phyloP scores from a whole-genome alignment of 2,113 vertebrate species.

The Chinchilla lanigera region DNA sequence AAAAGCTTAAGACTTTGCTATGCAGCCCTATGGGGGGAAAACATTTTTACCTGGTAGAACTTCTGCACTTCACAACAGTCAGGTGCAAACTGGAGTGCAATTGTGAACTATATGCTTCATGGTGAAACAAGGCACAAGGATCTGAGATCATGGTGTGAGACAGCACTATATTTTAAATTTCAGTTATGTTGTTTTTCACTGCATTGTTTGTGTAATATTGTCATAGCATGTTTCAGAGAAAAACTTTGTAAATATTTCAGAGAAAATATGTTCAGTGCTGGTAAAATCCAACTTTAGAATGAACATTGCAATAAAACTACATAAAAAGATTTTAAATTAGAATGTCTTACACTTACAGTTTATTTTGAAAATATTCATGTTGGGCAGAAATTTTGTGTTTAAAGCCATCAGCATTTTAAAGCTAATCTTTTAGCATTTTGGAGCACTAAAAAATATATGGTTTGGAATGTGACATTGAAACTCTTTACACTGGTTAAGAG shows the following conservation, averaged over 20 bases:
- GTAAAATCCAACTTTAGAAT: neutral
- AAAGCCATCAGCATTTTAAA: neutral
- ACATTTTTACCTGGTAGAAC: neutral
- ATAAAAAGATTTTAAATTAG: neutral
- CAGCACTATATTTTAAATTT: neutral
- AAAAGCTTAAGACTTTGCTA: neutral
- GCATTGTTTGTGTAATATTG: neutral
- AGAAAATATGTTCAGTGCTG: neutral
- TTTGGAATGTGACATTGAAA: neutral
- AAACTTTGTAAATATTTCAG: neutral
- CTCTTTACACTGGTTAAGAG: neutral
- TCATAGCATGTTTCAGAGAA: neutral
- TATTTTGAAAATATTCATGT: neutral
- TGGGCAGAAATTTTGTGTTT: neutral
- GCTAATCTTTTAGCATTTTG: neutral
- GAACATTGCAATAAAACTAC: neutral
- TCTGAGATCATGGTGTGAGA: neutral
- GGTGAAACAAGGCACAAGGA: neutral
- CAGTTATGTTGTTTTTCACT: neutral
- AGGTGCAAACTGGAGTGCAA: neutral
- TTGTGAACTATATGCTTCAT: neutral
- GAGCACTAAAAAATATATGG: neutral
- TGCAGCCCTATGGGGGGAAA: neutral
- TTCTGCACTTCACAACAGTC: neutral
- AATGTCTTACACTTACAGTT: neutral